phyloP scores from a whole-genome alignment of 37 sponge, comb jelly and placozoan species.

The Spongilla lacustris region DNA sequence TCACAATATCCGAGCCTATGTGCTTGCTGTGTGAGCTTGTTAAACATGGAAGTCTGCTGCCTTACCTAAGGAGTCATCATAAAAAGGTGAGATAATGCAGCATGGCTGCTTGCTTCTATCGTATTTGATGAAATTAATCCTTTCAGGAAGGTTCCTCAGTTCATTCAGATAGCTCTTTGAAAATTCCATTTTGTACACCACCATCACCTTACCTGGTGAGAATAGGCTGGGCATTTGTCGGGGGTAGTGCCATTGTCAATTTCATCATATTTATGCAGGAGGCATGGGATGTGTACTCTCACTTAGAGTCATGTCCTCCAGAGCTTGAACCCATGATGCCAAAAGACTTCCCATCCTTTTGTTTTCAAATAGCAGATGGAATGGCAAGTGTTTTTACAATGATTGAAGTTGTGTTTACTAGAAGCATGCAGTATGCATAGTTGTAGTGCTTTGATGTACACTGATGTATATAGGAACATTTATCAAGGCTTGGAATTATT shows the following conservation, averaged over 20 bases:
- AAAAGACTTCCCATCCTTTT: slow-evolving; percentile 55
- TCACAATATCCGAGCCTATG: slow-evolving; percentile 58
- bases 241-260: no score
- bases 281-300: background rate
- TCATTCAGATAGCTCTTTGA: no score
- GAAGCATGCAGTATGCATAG: background rate
- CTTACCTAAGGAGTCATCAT: slow-evolving; percentile 34
- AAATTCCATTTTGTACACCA: background rate
- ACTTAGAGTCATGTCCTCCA: background rate
- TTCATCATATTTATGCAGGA: background rate
- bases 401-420: no score
- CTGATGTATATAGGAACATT: slow-evolving; percentile 37
- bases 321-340: slow-evolving; percentile 39
- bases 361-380: slow-evolving; percentile 75
- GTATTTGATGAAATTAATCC: background rate
- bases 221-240: background rate
- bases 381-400: slow-evolving; percentile 62
- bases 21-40: slow-evolving; percentile 70
- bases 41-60: slow-evolving; percentile 55
- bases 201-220: background rate
- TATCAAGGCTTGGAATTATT: slow-evolving; percentile 55
- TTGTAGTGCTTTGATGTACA: no score
- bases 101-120: background rate
- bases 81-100: background rate
- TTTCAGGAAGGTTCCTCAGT: no score